Conservation (phyloP, 2,888 invertebrate genomes). For the Acleris literana region DNA sequence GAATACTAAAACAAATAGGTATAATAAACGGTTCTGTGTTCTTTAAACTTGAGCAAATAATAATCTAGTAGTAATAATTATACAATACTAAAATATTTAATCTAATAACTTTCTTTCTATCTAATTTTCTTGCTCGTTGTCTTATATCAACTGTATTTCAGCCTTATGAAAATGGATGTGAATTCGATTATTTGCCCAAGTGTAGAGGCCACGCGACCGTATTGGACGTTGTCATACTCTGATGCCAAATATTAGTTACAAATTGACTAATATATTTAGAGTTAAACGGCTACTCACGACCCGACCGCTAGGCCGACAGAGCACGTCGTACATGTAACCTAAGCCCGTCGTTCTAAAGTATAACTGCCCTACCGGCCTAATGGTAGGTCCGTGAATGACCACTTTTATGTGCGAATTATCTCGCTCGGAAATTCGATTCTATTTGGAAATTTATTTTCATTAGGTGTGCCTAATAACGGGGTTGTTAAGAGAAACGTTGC, state of each 20-base stretch:
- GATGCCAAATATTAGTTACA: conserved; percentile 74
- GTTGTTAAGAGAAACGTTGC: conserved; percentile 11
- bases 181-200: conserved; percentile 15
- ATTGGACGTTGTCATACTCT: conserved; percentile 53
- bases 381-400: conserved; percentile 4
- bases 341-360: background rate
- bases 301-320: background rate
- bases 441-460: conserved; percentile 27
- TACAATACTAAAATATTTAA: background rate
- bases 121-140: conserved; percentile 7
- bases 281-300: conserved; percentile 18
- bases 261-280: conserved; percentile 57
- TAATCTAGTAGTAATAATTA: background rate
- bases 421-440: conserved; percentile 22
- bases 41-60: conserved; percentile 35
- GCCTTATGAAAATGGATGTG: background rate
- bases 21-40: conserved; percentile 44
- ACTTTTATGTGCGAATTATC: conserved; percentile 16
- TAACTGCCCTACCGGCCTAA: background rate
- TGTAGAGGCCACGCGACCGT: conserved; percentile 10
- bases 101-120: background rate
- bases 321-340: background rate
- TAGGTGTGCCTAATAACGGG: conserved; percentile 32
- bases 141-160: conserved; percentile 1
- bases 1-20: conserved; percentile 47